Conservation (phyloP, 2,888 invertebrate species). For the Seira musarum region DNA sequence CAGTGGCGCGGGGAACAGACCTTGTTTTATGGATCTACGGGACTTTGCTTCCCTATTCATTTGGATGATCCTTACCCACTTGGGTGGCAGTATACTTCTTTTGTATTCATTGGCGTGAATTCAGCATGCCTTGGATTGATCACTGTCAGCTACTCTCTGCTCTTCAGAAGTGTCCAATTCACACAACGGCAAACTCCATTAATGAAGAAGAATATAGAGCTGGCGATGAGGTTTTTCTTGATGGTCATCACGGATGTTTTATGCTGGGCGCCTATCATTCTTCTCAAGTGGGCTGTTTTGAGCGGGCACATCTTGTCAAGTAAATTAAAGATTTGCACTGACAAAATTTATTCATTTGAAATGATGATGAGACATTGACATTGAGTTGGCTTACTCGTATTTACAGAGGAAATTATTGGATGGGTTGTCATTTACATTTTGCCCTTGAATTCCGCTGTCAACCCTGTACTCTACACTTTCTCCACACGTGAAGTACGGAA, state of each 20-base stretch:
- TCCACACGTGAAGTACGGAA: conserved; percentile 73
- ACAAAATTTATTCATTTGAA: neutral
- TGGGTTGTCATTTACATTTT: conserved; percentile 80
- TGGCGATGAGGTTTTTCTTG: conserved; percentile 80
- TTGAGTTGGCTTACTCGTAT: conserved; percentile 51
- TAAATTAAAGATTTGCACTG: conserved; percentile 71
- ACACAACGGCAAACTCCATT: conserved; percentile 78
- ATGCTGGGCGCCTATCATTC: conserved; percentile 82
- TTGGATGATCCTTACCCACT: conserved; percentile 79
- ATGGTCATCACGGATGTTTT: conserved; percentile 81
- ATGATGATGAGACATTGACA: neutral
- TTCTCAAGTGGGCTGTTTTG: conserved; percentile 78
- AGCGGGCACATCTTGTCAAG: conserved; percentile 75
- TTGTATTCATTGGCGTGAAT: conserved; percentile 81
- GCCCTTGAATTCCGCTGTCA: conserved; percentile 80
- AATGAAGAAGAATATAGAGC: conserved; percentile 75
- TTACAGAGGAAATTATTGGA: conserved; percentile 77
- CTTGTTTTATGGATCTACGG: conserved; percentile 79
- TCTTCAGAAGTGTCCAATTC: conserved; percentile 78
- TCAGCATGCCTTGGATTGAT: conserved; percentile 76
- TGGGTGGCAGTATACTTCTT: conserved; percentile 83
- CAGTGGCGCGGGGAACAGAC: conserved; percentile 77
- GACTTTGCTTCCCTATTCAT: conserved; percentile 81
- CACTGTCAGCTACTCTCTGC: conserved; percentile 76
- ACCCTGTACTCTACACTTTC: conserved; percentile 80